These are phyloP conservation scores for Pocillopora damicornis DNA, from an alignment of 64 coral and sea anemone genomes.

Conservation along the genomic window DNA sequence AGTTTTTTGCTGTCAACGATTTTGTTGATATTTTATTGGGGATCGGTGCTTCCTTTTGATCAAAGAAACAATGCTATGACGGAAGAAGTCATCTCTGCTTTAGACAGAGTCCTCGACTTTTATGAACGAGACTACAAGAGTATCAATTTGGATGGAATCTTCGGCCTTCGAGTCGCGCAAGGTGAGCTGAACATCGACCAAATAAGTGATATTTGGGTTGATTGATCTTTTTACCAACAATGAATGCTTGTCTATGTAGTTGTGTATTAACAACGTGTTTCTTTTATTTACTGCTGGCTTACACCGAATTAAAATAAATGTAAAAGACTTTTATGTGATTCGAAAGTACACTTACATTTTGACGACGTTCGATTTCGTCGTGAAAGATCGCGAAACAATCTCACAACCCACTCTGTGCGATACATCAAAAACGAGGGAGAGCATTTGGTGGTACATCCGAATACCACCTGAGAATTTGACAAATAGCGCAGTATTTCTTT, in stretches of 20 bases:
- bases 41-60: background rate
- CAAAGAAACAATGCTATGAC: slow-evolving; percentile 1
- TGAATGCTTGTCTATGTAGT: background rate
- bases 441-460: too few species aligned
- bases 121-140: slow-evolving; percentile 48
- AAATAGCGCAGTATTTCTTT: too few species aligned
- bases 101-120: slow-evolving; percentile 60
- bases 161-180: slow-evolving; percentile 77
- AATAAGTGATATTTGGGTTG: background rate
- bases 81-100: slow-evolving; percentile 21
- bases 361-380: too few species aligned
- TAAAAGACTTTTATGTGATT: too few species aligned
- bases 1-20: background rate
- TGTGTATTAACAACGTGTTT: background rate
- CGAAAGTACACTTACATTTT: too few species aligned
- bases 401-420: too few species aligned
- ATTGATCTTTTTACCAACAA: background rate
- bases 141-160: slow-evolving; percentile 86
- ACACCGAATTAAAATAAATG: too few species aligned
- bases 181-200: slow-evolving; percentile 25
- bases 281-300: too few species aligned
- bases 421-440: too few species aligned
- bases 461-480: too few species aligned
- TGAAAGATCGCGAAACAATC: too few species aligned
- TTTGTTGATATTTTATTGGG: background rate